Percentiles rank a stretch among this genome's conserved stretches.
Evolutionary conservation across 2,113 vertebrate species (phyloP).

Genomic region (Nesoenas mayeri): DNA sequence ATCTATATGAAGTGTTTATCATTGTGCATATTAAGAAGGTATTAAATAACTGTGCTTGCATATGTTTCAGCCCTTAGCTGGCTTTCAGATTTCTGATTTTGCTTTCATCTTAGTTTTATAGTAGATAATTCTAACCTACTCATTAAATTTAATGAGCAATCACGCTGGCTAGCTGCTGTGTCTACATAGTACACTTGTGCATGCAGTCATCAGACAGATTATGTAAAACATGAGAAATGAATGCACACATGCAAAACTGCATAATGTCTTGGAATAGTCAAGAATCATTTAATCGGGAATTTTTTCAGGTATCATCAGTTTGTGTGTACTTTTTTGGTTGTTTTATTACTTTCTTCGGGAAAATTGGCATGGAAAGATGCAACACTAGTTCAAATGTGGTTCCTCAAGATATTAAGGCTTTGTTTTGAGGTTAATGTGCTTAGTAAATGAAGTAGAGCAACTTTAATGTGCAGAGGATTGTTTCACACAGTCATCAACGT

Average conservation of each 20-base stretch:
- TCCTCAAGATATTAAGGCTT: background rate
- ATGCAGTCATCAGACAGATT: conserved; percentile 28
- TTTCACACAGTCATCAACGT: background rate
- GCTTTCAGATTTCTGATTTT: conserved; percentile 37
- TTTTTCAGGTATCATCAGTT: background rate
- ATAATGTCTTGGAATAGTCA: background rate
- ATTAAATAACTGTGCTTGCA: conserved; percentile 26
- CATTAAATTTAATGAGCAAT: conserved; percentile 62
- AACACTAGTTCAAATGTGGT: background rate
- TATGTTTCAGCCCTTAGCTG: conserved; percentile 22
- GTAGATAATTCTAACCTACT: conserved; percentile 54
- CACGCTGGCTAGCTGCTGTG: conserved; percentile 12
- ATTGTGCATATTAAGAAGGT: background rate
- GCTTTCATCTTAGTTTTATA: conserved; percentile 40
- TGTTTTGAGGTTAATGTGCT: background rate
- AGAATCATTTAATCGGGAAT: background rate
- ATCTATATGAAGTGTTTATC: background rate
- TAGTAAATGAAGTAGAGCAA: background rate
- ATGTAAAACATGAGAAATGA: conserved; percentile 34
- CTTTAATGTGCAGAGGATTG: background rate
- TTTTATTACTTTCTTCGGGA: background rate
- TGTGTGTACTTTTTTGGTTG: background rate
- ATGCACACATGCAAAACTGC: background rate
- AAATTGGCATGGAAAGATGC: background rate
- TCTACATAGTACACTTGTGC: background rate